A percentile compares a stretch with the other conserved stretches of the same genome.
Evolutionary conservation across 1,140 invertebrate genomes (phyloP).

Genomic region (Ceratosolen fusciceps): DNA sequence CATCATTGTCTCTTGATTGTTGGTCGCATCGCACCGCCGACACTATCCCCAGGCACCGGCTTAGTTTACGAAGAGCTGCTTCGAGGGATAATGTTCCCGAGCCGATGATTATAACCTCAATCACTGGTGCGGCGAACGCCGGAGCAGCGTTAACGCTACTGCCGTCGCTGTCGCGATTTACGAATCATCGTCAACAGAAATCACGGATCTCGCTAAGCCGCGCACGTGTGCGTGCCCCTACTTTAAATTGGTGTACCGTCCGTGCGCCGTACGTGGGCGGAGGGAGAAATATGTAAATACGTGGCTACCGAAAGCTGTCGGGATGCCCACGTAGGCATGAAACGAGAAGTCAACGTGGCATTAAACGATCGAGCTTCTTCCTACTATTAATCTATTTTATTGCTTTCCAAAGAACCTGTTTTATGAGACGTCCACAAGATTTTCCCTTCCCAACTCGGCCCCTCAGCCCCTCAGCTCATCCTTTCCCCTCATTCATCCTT

Average conservation of each 20-base stretch:
- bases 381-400: background rate
- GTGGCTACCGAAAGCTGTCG: background rate
- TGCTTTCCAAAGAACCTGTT: too few species aligned
- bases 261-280: background rate
- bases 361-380: background rate
- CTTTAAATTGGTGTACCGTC: background rate
- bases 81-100: background rate
- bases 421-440: too few species aligned
- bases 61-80: too few species aligned
- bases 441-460: too few species aligned
- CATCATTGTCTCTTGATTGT: conserved; percentile 54
- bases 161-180: background rate
- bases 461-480: too few species aligned
- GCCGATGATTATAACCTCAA: background rate
- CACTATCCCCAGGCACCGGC: background rate
- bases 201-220: too few species aligned
- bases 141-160: background rate
- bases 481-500: too few species aligned
- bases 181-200: too few species aligned
- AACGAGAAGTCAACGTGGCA: background rate
- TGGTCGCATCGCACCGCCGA: background rate
- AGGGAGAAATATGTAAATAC: background rate
- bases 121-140: background rate
- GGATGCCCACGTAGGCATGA: background rate
- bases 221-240: too few species aligned